Percentiles rank a stretch among this genome's conserved stretches.
These are phyloP conservation scores for Nectonema munidae DNA, from an alignment of 2,888 invertebrate species.

Conservation along the genomic window DNA sequence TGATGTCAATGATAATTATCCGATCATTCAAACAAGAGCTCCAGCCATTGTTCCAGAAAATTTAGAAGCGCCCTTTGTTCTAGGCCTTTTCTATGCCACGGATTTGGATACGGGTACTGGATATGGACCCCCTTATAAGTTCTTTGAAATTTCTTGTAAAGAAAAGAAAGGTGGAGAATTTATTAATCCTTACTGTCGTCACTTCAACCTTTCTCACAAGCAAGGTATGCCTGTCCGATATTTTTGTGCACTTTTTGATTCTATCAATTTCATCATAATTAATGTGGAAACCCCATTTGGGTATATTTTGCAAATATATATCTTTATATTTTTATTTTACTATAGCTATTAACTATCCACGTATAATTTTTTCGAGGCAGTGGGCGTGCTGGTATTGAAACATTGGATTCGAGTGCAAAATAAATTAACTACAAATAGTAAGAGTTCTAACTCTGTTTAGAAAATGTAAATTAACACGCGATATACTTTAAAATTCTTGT, in stretches of 20 bases:
- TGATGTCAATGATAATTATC: conserved; percentile 74
- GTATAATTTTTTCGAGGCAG: too few species aligned
- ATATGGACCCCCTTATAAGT: conserved; percentile 22
- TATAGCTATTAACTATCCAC: too few species aligned
- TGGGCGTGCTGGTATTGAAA: too few species aligned
- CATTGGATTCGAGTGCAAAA: too few species aligned
- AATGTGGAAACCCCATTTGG: too few species aligned
- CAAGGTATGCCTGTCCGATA: conserved; percentile 35
- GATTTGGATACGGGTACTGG: conserved; percentile 21
- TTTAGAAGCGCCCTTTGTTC: conserved; percentile 14
- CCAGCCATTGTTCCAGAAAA: conserved; percentile 18
- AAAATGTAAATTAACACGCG: too few species aligned
- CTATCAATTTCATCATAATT: neutral
- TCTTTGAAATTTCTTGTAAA: conserved; percentile 18
- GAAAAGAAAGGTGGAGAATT: too few species aligned
- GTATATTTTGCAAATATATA: too few species aligned
- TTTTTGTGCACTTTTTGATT: neutral
- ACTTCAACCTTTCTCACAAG: conserved; percentile 18
- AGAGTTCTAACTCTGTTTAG: too few species aligned
- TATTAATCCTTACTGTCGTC: conserved; percentile 19
- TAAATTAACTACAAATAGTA: too few species aligned
- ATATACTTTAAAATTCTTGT: too few species aligned
- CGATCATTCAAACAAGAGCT: conserved; percentile 22
- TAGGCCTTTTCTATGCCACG: conserved; percentile 18
- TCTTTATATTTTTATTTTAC: too few species aligned